These are phyloP conservation scores for Furnarius figulus DNA, from an alignment of 2,113 vertebrate species.

Conservation along the genomic window DNA sequence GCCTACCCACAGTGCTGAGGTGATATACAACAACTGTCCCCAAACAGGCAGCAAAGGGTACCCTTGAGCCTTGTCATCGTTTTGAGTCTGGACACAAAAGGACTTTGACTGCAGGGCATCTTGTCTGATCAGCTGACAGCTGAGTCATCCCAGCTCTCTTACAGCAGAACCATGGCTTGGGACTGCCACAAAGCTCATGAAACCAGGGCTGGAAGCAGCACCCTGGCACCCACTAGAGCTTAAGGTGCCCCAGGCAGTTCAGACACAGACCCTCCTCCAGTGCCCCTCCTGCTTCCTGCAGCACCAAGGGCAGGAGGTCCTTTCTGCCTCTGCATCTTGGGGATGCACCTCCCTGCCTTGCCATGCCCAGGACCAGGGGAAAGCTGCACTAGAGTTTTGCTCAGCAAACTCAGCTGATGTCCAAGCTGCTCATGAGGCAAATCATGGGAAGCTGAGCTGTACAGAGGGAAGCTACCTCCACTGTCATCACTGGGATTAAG, in stretches of 20 bases:
- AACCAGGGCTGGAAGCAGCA: neutral
- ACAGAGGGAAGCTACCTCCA: neutral
- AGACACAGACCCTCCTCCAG: neutral
- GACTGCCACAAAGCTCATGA: neutral
- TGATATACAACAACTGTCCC: rapidly evolving
- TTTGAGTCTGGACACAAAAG: neutral
- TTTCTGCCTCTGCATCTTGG: neutral
- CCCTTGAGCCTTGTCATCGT: neutral
- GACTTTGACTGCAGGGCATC: neutral
- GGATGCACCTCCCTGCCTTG: neutral
- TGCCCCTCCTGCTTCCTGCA: neutral
- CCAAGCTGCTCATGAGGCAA: neutral
- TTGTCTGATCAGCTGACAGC: neutral
- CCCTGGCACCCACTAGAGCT: neutral
- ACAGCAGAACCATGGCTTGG: neutral
- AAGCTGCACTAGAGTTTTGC: neutral
- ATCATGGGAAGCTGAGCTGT: neutral
- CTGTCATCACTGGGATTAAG: neutral
- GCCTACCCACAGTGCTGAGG: neutral
- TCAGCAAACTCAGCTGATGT: neutral
- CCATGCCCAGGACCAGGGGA: neutral
- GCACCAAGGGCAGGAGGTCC: neutral
- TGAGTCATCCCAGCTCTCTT: neutral
- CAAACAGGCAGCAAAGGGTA: neutral
- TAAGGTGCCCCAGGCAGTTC: neutral